Evolutionary conservation across 2,113 vertebrate genomes (phyloP), one percentile per base, ranked within the genome.

Genomic region (Bubalus kerabau): DNA sequence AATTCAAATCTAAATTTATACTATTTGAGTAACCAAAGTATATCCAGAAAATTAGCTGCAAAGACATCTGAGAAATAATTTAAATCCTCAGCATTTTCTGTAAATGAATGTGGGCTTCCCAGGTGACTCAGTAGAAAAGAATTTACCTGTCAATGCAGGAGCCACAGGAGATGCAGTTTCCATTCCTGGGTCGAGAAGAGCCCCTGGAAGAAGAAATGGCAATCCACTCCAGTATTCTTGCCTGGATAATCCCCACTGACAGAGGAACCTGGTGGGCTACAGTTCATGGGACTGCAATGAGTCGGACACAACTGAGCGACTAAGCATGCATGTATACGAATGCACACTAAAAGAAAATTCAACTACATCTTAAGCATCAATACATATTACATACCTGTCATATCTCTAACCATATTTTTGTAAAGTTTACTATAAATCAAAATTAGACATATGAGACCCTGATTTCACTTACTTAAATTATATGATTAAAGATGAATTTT

Each of bases 291-390:
- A 43, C 23, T 26, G 71, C 71, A 43, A 43, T 26, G 23, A 76
- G 6, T 43, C 0, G 0, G 23, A 76, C 23, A 76, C 1, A 13
- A 43, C 71, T 76, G 71, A 76, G 6, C 0, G 0, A 74, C 67
- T 74, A 76, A 43, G 71, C 40, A 26, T 43, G 23, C 71, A 30
- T 10, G 10, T 50, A 19, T 26, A 78, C 12, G 1, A 3, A 60
- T 54, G 28, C 2, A 90, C 0, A 1, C 12, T 64, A 74, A 12
- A 90, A 64, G 19, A 59, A 36, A 94, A 64, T 85, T 64, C n/a
- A 88, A 46, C 50, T 48, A 1, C 6, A 32, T 59, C 11, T 78
- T 40, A 15, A 78, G 5, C 52, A 76, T 83, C 32, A 8, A 19
- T 71, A 15, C 16, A 17, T 6, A 84, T 43, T 32, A 28, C 7